Base-by-base conservation (phyloP, 2,113 vertebrate species). In the Gallinago jamesoni region DNA sequence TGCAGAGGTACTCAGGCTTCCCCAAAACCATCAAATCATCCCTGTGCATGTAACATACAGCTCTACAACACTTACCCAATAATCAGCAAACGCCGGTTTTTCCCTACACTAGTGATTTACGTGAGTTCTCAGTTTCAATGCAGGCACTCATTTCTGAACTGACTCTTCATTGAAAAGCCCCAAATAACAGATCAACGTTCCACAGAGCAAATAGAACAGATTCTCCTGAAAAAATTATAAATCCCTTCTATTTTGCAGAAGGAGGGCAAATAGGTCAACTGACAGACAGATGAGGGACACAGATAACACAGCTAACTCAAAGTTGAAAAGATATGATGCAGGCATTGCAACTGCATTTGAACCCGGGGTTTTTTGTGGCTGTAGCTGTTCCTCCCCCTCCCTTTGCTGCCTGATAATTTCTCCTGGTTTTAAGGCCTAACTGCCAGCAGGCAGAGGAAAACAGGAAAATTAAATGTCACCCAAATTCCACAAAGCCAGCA, bases 121-220 rank as follows among this genome's bases (percentile, higher is more conserved):
- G 0, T 1, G 7, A 68, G 20, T 12, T 85, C 31, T 41, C 67
- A 12, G 68, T 64, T 79, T 28, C 62, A 47, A 0, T 1, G 11
- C 0, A 1, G 2, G 10, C 20, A 3, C 14, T 60, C 14, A 14
- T 17, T 72, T 64, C 82, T n/a, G 48, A 90, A 57, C 1, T 14
- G 45, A 41, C 53, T 82, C 48, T 39, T 69, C 33, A n/a, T 2
- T n/a, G 64, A 55, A 77, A 64, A 91, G 41, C 39, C 84, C 82
- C 45, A n/a, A 28, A 78, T 5, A 52, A 0, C 1, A 63, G n/a
- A 15, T 25, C n/a, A 50, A 55, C 0, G 6, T 31, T 27, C 43
- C 45, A 41, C 1, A 1, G 17, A 73, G 45, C 45, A 23, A 21
- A 33, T 6, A 53, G 47, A 92, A 74, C 0, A 6, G 59, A 72